Percentiles rank a stretch among this genome's conserved stretches.
Evolutionary conservation across 2,888 invertebrate genomes (phyloP).

Genomic region (Shargacucullia verbasci): DNA sequence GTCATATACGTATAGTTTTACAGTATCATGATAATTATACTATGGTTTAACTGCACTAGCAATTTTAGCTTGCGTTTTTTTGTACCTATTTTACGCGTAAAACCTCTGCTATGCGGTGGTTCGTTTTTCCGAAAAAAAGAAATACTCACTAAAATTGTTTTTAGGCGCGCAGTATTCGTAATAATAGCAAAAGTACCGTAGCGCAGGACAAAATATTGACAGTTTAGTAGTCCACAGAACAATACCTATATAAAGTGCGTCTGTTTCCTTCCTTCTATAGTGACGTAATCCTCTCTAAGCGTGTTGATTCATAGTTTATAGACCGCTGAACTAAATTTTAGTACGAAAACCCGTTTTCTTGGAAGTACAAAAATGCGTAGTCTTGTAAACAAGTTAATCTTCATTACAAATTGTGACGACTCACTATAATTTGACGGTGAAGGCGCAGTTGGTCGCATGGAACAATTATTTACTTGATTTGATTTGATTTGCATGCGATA

Average conservation of each 20-base stretch:
- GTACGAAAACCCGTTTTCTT: slow-evolving; percentile 21
- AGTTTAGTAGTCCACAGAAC: neutral
- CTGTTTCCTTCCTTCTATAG: slow-evolving; percentile 52
- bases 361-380: neutral
- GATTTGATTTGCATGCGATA: too few relatives aligned
- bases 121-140: neutral
- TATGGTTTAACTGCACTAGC: neutral
- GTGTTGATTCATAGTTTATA: slow-evolving; percentile 45
- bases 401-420: too few relatives aligned
- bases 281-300: slow-evolving; percentile 32
- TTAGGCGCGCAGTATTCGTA: too few relatives aligned
- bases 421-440: too few relatives aligned
- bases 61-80: neutral
- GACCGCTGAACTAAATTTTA: slow-evolving; percentile 25
- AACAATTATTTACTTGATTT: too few relatives aligned
- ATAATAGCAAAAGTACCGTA: too few relatives aligned
- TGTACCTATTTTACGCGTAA: too few relatives aligned
- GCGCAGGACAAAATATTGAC: neutral
- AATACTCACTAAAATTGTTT: too few relatives aligned
- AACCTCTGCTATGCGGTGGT: too few relatives aligned
- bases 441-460: too few relatives aligned
- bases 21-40: slow-evolving; percentile 32
- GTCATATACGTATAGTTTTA: slow-evolving; percentile 31
- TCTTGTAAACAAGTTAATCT: too few relatives aligned
- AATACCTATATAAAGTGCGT: slow-evolving; percentile 12